Percentiles rank a stretch among this genome's conserved stretches.
Conservation (phyloP, 2,888 invertebrate genomes). For the Acrocyrtus sp. region DNA sequence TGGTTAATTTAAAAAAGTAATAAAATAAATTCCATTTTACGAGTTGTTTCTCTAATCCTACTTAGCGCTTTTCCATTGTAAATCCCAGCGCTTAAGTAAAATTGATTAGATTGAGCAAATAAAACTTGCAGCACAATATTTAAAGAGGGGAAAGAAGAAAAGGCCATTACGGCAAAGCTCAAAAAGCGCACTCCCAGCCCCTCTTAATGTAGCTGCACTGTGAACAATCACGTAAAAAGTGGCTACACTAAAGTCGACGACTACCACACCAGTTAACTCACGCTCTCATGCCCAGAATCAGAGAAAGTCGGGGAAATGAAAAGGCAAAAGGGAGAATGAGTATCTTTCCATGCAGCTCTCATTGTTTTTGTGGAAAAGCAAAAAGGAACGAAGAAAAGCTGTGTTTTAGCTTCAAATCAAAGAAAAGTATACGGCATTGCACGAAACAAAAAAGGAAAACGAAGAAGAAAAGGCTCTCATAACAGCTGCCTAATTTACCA, state of each 20-base stretch:
- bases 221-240: background rate
- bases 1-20: too few relatives aligned
- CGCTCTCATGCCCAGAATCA: too few relatives aligned
- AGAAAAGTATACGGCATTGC: too few relatives aligned
- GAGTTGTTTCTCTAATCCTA: constrained; percentile 29
- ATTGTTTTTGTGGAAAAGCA: constrained; percentile 30
- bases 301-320: constrained; percentile 6
- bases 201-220: constrained; percentile 23
- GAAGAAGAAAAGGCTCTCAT: constrained; percentile 17
- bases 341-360: constrained; percentile 30
- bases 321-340: constrained; percentile 12
- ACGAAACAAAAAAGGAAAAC: constrained; percentile 17
- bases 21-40: constrained; percentile 26
- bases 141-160: background rate
- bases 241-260: too few relatives aligned
- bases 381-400: constrained; percentile 1
- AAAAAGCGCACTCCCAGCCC: constrained; percentile 2
- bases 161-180: constrained; percentile 7
- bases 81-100: constrained; percentile 35
- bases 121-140: constrained; percentile 26
- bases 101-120: constrained; percentile 44
- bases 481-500: constrained; percentile 52
- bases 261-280: too few relatives aligned
- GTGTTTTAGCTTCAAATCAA: too few relatives aligned
- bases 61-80: constrained; percentile 19